A percentile compares a stretch with the other conserved stretches of the same genome.
These are phyloP conservation scores for Sepioteuthis lessoniana DNA, from an alignment of 2,888 invertebrate genomes.

Conservation along the genomic window DNA sequence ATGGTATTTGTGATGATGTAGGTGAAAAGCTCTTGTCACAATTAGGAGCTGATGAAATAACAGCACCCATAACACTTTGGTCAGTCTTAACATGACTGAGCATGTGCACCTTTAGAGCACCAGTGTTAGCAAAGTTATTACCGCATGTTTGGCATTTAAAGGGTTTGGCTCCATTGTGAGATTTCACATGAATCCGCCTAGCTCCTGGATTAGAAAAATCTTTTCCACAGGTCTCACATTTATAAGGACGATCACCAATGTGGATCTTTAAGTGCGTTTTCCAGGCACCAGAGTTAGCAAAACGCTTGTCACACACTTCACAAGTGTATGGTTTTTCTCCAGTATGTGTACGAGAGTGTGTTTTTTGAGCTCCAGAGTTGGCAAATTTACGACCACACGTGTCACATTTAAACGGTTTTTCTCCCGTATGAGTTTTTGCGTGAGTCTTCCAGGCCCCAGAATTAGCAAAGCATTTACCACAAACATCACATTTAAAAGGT, in stretches of 20 bases:
- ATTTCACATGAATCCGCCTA: slow-evolving; percentile 42
- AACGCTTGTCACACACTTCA: slow-evolving; percentile 46
- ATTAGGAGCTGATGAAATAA: background rate
- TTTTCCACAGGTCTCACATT: slow-evolving; percentile 48
- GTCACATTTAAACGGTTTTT: slow-evolving; percentile 46
- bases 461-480: slow-evolving; percentile 47
- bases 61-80: slow-evolving; percentile 35
- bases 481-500: slow-evolving; percentile 48
- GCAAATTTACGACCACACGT: slow-evolving; percentile 44
- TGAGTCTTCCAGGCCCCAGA: slow-evolving; percentile 47
- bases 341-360: slow-evolving; percentile 40
- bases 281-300: slow-evolving; percentile 48
- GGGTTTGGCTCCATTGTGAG: slow-evolving; percentile 41
- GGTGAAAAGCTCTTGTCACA: slow-evolving; percentile 46
- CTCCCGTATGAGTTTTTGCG: slow-evolving; percentile 46
- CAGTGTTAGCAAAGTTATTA: slow-evolving; percentile 45
- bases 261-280: slow-evolving; percentile 47
- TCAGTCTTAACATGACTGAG: slow-evolving; percentile 43
- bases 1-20: slow-evolving; percentile 40
- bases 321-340: slow-evolving; percentile 46
- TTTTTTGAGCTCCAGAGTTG: slow-evolving; percentile 45
- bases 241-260: slow-evolving; percentile 45
- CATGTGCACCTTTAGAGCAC: slow-evolving; percentile 47
- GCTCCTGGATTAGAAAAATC: slow-evolving; percentile 47
- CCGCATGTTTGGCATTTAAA: slow-evolving; percentile 45